Conservation (phyloP, 2,888 invertebrate genomes). For the Onthophagus sagittarius region DNA sequence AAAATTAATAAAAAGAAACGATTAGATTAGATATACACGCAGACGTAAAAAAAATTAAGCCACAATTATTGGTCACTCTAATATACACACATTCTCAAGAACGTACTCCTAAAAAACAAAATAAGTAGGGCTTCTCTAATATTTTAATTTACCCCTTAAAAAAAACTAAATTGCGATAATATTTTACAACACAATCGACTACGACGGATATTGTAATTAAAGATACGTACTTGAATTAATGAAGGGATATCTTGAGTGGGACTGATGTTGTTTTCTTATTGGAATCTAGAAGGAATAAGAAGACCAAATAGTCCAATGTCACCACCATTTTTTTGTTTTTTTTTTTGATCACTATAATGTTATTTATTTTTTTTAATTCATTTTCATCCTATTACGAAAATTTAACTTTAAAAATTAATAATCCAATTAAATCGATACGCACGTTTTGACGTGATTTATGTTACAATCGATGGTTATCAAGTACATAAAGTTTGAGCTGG, state of each 20-base stretch:
- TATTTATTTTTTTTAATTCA: slow-evolving; percentile 11
- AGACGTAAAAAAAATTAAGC: neutral
- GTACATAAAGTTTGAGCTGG: slow-evolving; percentile 40
- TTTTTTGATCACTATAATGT: neutral
- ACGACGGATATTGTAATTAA: slow-evolving; percentile 23
- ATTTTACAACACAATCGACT: slow-evolving; percentile 39
- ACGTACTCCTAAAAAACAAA: slow-evolving; percentile 27
- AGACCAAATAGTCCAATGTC: slow-evolving; percentile 12
- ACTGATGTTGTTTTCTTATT: slow-evolving; percentile 13
- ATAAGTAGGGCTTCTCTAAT: slow-evolving; percentile 30
- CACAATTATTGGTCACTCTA: slow-evolving; percentile 17
- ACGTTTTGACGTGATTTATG: slow-evolving; percentile 22
- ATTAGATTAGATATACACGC: neutral
- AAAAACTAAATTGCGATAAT: slow-evolving; percentile 45
- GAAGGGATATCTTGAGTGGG: slow-evolving; percentile 21
- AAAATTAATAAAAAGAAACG: neutral
- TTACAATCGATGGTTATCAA: slow-evolving; percentile 35
- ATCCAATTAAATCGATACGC: slow-evolving; percentile 23
- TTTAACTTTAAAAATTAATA: neutral
- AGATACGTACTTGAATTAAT: slow-evolving; percentile 41
- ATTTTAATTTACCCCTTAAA: slow-evolving; percentile 12
- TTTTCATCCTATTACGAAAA: neutral
- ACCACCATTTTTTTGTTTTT: slow-evolving; percentile 5
- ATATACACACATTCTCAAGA: slow-evolving; percentile 29
- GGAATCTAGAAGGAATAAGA: slow-evolving; percentile 32